Evolutionary conservation across 1,140 invertebrate genomes (phyloP).

Genomic region (Aricia agestis): DNA sequence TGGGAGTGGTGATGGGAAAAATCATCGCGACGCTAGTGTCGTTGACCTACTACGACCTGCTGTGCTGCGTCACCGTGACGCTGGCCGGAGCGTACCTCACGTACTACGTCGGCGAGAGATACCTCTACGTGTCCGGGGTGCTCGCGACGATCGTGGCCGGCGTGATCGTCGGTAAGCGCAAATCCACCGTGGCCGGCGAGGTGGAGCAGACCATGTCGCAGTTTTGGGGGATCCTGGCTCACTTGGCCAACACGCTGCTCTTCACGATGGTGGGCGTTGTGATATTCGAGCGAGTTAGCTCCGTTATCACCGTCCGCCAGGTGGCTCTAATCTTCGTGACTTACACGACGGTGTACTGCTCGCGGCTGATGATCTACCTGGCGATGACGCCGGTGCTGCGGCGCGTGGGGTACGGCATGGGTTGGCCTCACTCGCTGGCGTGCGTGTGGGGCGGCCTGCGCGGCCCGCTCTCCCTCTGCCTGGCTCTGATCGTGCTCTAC

Average conservation of each 20-base stretch:
- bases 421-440: constrained; percentile 61
- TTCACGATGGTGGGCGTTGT: constrained; percentile 65
- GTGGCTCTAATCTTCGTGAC: constrained; percentile 59
- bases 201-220: constrained; percentile 51
- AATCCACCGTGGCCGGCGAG: constrained; percentile 55
- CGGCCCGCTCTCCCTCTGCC: constrained; percentile 53
- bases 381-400: constrained; percentile 56
- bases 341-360: constrained; percentile 58
- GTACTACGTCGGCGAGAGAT: constrained; percentile 66
- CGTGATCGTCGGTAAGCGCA: constrained; percentile 52
- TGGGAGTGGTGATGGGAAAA: constrained; percentile 54
- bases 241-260: constrained; percentile 52
- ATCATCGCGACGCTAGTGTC: constrained; percentile 44
- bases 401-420: constrained; percentile 55
- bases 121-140: constrained; percentile 61
- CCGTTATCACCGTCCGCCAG: constrained; percentile 50
- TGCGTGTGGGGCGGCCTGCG: constrained; percentile 63
- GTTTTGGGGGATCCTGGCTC: constrained; percentile 54
- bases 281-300: constrained; percentile 56
- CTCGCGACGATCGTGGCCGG: constrained; percentile 55
- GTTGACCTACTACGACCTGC: constrained; percentile 56
- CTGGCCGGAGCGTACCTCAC: constrained; percentile 55
- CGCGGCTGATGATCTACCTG: constrained; percentile 53
- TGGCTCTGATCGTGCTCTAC: constrained; percentile 56
- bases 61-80: constrained; percentile 54